Conservation (phyloP, 1,140 invertebrate species). For the Habropoda laboriosa region DNA sequence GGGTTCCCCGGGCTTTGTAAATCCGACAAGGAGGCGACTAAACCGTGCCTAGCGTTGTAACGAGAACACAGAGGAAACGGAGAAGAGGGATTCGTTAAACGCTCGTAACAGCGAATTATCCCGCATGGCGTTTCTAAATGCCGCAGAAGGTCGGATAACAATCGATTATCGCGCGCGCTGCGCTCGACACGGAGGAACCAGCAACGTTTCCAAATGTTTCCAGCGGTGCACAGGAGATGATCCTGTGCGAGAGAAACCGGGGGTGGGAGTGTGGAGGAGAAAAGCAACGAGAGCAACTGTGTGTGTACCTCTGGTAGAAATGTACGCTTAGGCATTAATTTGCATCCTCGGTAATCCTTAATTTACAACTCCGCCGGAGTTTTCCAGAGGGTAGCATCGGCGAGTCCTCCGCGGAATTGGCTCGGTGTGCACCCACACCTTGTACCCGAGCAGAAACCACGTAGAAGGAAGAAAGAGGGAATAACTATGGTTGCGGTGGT, state of each 20-base stretch:
- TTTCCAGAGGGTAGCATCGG: conserved; percentile 56
- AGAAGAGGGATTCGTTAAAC: conserved; percentile 29
- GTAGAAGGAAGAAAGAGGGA: conserved; percentile 40
- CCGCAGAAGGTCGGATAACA: conserved; percentile 50
- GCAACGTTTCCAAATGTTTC: conserved; percentile 35
- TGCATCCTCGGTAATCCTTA: conserved; percentile 66
- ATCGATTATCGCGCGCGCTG: conserved; percentile 58
- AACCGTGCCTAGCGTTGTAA: too few species aligned
- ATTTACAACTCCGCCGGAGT: conserved; percentile 63
- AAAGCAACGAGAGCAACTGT: too few species aligned
- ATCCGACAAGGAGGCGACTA: too few species aligned
- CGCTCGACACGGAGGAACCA: conserved; percentile 23
- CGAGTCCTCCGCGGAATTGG: conserved; percentile 61
- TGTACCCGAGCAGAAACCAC: conserved; percentile 33
- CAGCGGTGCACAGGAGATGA: conserved; percentile 47
- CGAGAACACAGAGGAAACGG: not conserved
- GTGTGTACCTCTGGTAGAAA: too few species aligned
- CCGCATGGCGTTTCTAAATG: conserved; percentile 24
- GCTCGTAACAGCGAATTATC: conserved; percentile 10
- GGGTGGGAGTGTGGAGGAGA: not conserved
- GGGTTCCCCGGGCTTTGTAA: conserved; percentile 12
- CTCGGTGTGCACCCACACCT: conserved; percentile 55
- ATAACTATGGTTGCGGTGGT: conserved; percentile 4
- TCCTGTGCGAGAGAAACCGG: conserved; percentile 45
- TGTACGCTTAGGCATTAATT: conserved; percentile 61